These are phyloP conservation scores for Emmelina monodactyla DNA, from an alignment of 2,888 invertebrate species.

Conservation along the genomic window DNA sequence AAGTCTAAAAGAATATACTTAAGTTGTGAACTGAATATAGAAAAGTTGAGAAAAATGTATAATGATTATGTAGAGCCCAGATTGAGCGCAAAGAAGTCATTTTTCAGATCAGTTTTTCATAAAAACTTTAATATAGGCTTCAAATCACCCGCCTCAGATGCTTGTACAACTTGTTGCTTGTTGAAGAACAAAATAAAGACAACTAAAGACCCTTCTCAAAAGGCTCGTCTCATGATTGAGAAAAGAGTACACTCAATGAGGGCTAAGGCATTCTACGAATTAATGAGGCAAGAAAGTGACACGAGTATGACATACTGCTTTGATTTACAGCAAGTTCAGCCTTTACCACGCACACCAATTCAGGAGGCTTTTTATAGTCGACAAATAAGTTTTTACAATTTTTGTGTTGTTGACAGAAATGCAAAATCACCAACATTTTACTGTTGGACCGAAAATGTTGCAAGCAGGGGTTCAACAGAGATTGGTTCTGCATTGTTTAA, in stretches of 20 bases:
- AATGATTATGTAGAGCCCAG: not conserved
- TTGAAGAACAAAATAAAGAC: not conserved
- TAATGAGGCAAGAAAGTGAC: not conserved
- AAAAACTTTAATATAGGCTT: constrained; percentile 1
- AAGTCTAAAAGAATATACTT: not conserved
- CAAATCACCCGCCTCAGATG: not conserved
- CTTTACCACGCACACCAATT: constrained; percentile 2
- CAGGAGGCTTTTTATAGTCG: constrained; percentile 3
- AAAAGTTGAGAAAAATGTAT: not conserved
- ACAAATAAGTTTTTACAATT: constrained; percentile 4
- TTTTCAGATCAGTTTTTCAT: not conserved
- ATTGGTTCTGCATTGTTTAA: not conserved
- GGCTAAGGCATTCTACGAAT: not conserved
- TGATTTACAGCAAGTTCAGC: constrained; percentile 2
- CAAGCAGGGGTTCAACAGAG: not conserved
- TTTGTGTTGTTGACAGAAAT: constrained; percentile 2
- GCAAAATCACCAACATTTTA: constrained; percentile 2
- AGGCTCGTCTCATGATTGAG: not conserved
- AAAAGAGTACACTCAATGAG: not conserved
- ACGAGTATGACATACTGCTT: not conserved
- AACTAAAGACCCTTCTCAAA: not conserved
- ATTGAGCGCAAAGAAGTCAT: not conserved
- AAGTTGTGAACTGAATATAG: not conserved
- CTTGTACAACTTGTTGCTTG: not conserved
- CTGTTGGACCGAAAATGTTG: constrained; percentile 2